Percentiles rank a stretch among this genome's conserved stretches.
phyloP scores from a whole-genome alignment of 2,113 vertebrate species.

The Phalacrocorax carbo region DNA sequence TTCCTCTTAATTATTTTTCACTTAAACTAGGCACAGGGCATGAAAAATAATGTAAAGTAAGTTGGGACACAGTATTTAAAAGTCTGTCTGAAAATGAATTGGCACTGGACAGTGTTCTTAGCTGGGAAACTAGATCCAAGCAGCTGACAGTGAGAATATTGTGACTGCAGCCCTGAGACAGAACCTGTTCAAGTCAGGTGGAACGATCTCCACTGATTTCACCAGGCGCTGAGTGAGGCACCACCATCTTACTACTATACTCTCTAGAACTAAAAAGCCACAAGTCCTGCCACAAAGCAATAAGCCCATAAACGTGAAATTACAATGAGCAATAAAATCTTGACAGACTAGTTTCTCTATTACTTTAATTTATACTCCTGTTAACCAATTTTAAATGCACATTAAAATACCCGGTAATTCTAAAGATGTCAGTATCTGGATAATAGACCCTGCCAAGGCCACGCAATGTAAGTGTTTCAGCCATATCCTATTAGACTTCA shows the following conservation, averaged over 20 bases:
- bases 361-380: conserved; percentile 53
- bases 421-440: conserved; percentile 11
- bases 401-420: conserved; percentile 39
- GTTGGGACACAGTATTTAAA: neutral
- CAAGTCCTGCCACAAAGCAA: neutral
- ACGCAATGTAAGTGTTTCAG: neutral
- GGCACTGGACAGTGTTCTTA: neutral
- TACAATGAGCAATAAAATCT: conserved; percentile 29
- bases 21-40: neutral
- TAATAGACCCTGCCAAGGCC: neutral
- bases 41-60: neutral
- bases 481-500: conserved; percentile 3
- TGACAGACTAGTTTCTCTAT: conserved; percentile 4
- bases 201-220: neutral
- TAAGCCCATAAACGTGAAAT: conserved; percentile 17
- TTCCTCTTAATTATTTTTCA: too few species aligned
- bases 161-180: neutral
- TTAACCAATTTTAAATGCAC: conserved; percentile 53
- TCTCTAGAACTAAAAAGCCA: neutral
- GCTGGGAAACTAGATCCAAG: neutral
- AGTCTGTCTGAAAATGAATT: neutral
- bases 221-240: neutral
- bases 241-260: neutral
- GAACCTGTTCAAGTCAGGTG: neutral
- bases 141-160: neutral